These are phyloP conservation scores for Pharmacophagus antenor DNA, from an alignment of 2,888 invertebrate species.

Conservation along the genomic window DNA sequence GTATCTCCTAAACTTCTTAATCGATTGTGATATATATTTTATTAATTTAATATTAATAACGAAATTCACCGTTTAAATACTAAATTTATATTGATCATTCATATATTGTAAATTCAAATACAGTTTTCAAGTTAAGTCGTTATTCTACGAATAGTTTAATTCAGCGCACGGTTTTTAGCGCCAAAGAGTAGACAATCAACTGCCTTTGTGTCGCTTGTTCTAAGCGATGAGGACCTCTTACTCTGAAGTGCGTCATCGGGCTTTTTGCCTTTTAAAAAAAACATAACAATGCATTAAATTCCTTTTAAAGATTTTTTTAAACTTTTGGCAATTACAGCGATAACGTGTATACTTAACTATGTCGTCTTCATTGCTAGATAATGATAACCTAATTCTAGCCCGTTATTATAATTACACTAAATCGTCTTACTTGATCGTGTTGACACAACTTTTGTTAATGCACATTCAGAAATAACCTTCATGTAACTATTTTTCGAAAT, in stretches of 20 bases:
- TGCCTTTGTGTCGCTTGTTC: conserved; percentile 29
- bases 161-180: conserved; percentile 22
- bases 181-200: conserved; percentile 28
- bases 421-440: no score
- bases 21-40: no score
- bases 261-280: conserved; percentile 27
- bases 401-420: no score
- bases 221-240: conserved; percentile 29
- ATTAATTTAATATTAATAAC: no score
- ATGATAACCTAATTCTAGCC: not conserved
- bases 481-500: no score
- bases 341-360: not conserved
- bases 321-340: not conserved
- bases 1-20: no score
- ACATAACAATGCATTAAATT: conserved; percentile 27
- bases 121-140: conserved; percentile 28
- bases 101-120: not conserved
- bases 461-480: no score
- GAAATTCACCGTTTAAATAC: not conserved
- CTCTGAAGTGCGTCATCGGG: conserved; percentile 28
- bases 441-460: no score
- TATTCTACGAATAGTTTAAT: conserved; percentile 35
- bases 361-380: not conserved
- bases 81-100: not conserved
- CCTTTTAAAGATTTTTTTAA: conserved; percentile 1